Evolutionary conservation across 1,140 invertebrate genomes (phyloP).

Genomic region (Drosophila tsacasi): DNA sequence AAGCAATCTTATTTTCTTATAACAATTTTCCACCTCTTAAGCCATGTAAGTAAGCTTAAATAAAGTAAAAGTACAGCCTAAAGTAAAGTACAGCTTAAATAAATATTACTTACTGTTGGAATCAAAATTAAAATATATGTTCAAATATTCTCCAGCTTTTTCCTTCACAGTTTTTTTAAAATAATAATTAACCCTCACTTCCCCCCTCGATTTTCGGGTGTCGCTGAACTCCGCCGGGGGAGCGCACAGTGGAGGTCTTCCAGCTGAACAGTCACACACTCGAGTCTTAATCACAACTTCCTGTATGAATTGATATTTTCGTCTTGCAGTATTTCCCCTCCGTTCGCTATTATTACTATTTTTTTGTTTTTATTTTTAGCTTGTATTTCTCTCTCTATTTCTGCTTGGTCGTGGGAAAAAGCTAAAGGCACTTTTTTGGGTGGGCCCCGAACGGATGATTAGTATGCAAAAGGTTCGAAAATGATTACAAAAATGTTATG

Average conservation of each 20-base stretch:
- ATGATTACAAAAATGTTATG: not conserved
- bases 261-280: constrained; percentile 35
- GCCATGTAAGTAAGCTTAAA: not conserved
- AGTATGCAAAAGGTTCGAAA: constrained; percentile 1
- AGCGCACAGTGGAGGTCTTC: constrained; percentile 19
- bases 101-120: not conserved
- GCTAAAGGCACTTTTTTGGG: constrained; percentile 48
- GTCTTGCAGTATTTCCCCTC: constrained; percentile 38
- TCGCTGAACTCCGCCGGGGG: constrained; percentile 29
- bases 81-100: not conserved
- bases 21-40: no score
- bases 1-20: not conserved
- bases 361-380: constrained; percentile 22
- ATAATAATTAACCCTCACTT: constrained; percentile 6
- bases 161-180: not conserved
- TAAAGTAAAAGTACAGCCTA: not conserved
- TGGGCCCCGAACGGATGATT: constrained; percentile 38
- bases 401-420: constrained; percentile 69
- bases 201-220: not conserved
- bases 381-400: constrained; percentile 16
- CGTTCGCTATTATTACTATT: constrained; percentile 30
- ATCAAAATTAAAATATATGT: not conserved
- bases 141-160: not conserved
- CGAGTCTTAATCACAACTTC: constrained; percentile 72
- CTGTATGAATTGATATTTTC: constrained; percentile 61